Evolutionary conservation across 2,797 vertebrate genomes (phyloP).

Genomic region (Alectoris magna): DNA sequence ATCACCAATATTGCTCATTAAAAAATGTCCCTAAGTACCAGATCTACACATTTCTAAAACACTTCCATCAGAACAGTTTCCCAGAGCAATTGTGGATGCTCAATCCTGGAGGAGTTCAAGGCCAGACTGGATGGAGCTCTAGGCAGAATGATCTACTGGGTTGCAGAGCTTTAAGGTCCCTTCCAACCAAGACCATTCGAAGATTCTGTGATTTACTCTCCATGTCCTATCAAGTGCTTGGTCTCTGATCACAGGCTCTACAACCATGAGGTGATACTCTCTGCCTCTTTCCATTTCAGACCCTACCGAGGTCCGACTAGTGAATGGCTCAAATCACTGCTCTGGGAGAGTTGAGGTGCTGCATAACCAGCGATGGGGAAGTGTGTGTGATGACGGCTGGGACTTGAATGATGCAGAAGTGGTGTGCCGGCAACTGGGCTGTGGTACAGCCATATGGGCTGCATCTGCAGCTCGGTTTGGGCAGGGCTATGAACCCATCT

Average conservation of each 20-base stretch:
- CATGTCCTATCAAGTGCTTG: neutral
- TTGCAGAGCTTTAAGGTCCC: neutral
- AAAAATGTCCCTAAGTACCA: no score
- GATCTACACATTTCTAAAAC: no score
- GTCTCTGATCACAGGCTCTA: neutral
- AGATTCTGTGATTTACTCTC: neutral
- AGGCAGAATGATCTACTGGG: neutral
- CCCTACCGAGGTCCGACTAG: neutral
- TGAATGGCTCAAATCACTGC: neutral
- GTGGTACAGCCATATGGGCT: neutral
- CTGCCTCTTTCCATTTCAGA: neutral
- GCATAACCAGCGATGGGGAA: neutral
- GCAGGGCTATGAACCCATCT: neutral
- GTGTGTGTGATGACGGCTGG: neutral
- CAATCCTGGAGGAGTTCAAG: neutral
- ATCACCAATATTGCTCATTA: no score
- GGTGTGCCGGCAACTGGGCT: slow-evolving; percentile 2
- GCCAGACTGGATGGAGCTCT: neutral
- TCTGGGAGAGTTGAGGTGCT: neutral
- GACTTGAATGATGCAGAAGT: neutral
- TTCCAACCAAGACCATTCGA: neutral
- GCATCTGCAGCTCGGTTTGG: neutral
- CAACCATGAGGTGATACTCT: neutral
- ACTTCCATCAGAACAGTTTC: neutral
- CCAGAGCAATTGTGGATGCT: neutral